These are phyloP conservation scores for Pollenia angustigena DNA, from an alignment of 2,888 invertebrate species.

Conservation along the genomic window DNA sequence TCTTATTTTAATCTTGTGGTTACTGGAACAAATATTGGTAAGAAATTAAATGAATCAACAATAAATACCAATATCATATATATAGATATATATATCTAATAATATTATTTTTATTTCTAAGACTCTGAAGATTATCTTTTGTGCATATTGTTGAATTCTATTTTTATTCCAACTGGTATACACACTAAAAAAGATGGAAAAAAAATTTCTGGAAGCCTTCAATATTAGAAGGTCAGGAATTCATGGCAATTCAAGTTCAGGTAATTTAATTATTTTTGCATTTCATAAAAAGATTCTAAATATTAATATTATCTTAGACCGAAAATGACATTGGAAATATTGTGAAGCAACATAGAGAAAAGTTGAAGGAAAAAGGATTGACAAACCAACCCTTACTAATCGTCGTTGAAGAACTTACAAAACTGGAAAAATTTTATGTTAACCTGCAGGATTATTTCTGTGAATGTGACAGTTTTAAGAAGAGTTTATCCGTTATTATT, in stretches of 20 bases:
- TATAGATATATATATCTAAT: slow-evolving; percentile 33
- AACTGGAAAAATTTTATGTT: slow-evolving; percentile 34
- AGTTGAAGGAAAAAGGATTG: slow-evolving; percentile 24
- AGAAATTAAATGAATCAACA: slow-evolving; percentile 33
- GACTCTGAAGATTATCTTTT: slow-evolving; percentile 49
- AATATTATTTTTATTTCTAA: slow-evolving; percentile 47
- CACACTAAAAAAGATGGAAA: slow-evolving; percentile 38
- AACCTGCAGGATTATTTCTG: slow-evolving; percentile 40
- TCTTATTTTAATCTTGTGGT: slow-evolving; percentile 53
- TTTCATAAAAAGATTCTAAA: slow-evolving; percentile 38
- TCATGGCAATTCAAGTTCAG: slow-evolving; percentile 39
- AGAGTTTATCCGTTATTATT: slow-evolving; percentile 36
- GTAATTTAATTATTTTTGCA: slow-evolving; percentile 50
- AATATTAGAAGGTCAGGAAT: slow-evolving; percentile 51
- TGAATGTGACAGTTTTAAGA: slow-evolving; percentile 34
- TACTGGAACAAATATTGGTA: slow-evolving; percentile 39
- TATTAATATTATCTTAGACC: slow-evolving; percentile 35
- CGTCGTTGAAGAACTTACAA: slow-evolving; percentile 40
- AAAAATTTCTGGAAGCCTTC: slow-evolving; percentile 49
- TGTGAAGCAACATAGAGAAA: slow-evolving; percentile 28
- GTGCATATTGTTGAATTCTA: slow-evolving; percentile 48
- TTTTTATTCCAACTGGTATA: slow-evolving; percentile 48
- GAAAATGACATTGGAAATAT: slow-evolving; percentile 37
- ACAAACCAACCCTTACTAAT: slow-evolving; percentile 31
- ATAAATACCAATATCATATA: slow-evolving; percentile 41